Conservation (phyloP, 1,140 invertebrate species). For the Hyles euphorbiae region DNA sequence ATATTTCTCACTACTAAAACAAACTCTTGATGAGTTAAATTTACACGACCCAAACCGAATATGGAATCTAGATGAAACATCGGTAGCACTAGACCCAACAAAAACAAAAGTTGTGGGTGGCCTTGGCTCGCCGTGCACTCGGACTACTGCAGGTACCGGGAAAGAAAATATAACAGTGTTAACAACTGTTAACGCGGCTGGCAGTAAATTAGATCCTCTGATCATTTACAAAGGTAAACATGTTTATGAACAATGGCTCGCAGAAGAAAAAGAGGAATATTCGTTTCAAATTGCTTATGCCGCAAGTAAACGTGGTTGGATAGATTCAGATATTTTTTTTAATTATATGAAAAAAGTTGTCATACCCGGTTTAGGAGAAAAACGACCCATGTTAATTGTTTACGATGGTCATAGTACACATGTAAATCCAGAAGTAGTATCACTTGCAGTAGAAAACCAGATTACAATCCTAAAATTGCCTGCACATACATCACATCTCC, state of each 20-base stretch:
- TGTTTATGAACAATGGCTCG: constrained; percentile 27
- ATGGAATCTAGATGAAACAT: constrained; percentile 45
- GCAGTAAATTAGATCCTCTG: constrained; percentile 45
- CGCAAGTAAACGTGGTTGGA: constrained; percentile 20
- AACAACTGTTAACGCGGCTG: constrained; percentile 38
- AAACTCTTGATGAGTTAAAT: constrained; percentile 26
- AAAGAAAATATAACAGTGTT: constrained; percentile 55
- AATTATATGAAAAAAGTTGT: constrained; percentile 20
- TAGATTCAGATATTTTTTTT: constrained; percentile 15
- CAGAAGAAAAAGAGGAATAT: constrained; percentile 6
- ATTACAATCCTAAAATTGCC: constrained; percentile 37
- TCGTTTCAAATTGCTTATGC: constrained; percentile 24
- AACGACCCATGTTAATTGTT: constrained; percentile 26
- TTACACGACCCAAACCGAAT: constrained; percentile 29
- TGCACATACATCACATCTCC: constrained; percentile 33
- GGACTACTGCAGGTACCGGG: constrained; percentile 37
- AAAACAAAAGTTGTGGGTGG: constrained; percentile 40
- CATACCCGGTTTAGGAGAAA: constrained; percentile 17
- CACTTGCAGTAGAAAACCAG: constrained; percentile 23
- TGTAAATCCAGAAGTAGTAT: constrained; percentile 26
- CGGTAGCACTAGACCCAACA: constrained; percentile 32
- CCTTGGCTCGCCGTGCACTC: constrained; percentile 22
- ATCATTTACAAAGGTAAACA: constrained; percentile 34
- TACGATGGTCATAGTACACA: constrained; percentile 34
- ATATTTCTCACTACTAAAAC: constrained; percentile 34